Evolutionary conservation across 2,113 vertebrate genomes (phyloP).

Genomic region (Hypanus sabinus): DNA sequence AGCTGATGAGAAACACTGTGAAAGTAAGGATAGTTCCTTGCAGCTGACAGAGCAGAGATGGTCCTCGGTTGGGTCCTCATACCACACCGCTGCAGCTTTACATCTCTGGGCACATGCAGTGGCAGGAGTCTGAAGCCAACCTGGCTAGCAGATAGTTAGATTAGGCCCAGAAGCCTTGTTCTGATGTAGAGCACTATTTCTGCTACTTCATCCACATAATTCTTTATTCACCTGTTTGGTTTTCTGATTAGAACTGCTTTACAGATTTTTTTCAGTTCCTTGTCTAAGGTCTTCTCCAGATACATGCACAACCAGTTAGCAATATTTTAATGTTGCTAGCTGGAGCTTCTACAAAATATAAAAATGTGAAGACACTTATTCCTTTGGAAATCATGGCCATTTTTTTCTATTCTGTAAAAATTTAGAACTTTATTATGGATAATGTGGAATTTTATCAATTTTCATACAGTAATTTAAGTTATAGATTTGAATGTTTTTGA

Average conservation of each 20-base stretch:
- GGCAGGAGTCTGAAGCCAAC: too few relatives aligned
- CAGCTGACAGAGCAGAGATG: not conserved
- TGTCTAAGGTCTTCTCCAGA: not conserved
- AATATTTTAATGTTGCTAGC: not conserved
- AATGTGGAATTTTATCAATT: not conserved
- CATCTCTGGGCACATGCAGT: not conserved
- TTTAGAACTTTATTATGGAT: not conserved
- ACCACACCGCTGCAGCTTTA: not conserved
- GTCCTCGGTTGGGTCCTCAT: not conserved
- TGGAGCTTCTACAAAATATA: not conserved
- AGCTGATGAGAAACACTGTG: not conserved
- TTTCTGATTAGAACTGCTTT: not conserved
- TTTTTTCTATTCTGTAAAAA: not conserved
- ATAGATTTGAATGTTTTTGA: not conserved
- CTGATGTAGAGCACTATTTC: not conserved
- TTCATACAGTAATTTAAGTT: not conserved
- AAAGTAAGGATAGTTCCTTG: not conserved
- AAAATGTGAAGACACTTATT: too few relatives aligned
- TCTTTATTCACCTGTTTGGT: not conserved
- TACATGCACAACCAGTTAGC: not conserved
- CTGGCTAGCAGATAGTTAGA: not conserved
- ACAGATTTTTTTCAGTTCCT: not conserved
- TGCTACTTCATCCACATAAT: not conserved
- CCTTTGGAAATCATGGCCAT: not conserved
- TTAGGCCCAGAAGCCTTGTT: not conserved